Percentiles rank a stretch among this genome's conserved stretches.
Evolutionary conservation across 2,888 invertebrate species (phyloP).

Genomic region (Lordiphosa andalusiaca): DNA sequence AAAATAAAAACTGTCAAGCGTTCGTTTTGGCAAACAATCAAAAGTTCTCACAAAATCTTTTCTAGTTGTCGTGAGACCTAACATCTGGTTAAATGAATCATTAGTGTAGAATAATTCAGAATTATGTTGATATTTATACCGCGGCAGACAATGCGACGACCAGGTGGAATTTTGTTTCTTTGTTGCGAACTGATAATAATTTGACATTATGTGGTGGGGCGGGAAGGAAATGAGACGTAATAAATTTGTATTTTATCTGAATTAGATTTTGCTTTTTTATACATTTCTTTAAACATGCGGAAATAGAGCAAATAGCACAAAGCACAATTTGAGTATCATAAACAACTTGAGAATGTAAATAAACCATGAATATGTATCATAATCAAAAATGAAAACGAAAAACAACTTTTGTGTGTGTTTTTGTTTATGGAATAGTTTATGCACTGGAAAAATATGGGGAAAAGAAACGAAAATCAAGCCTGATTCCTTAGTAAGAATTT

Average conservation of each 20-base stretch:
- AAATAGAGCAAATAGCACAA: constrained; percentile 23
- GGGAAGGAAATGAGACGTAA: neutral
- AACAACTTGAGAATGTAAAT: constrained; percentile 37
- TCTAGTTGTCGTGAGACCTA: constrained; percentile 29
- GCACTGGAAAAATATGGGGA: neutral
- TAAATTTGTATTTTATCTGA: constrained; percentile 12
- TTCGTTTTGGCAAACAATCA: constrained; percentile 55
- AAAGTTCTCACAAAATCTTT: constrained; percentile 44
- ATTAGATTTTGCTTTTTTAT: too few species aligned
- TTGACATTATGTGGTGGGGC: constrained; percentile 4
- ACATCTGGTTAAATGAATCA: constrained; percentile 68
- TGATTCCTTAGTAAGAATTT: too few species aligned
- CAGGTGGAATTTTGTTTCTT: constrained; percentile 21
- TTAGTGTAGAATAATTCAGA: constrained; percentile 44
- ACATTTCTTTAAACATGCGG: constrained; percentile 5
- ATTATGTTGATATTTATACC: constrained; percentile 24
- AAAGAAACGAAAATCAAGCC: neutral
- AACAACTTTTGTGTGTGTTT: constrained; percentile 4
- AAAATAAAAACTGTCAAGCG: constrained; percentile 26
- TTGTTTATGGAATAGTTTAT: neutral
- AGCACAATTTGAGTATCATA: constrained; percentile 19
- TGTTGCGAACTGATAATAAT: constrained; percentile 47
- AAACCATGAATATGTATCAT: constrained; percentile 21
- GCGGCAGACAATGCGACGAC: constrained; percentile 61
- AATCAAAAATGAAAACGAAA: constrained; percentile 10